Base-by-base conservation (phyloP, 2,797 vertebrate species). In the Spondyliosoma cantharus region DNA sequence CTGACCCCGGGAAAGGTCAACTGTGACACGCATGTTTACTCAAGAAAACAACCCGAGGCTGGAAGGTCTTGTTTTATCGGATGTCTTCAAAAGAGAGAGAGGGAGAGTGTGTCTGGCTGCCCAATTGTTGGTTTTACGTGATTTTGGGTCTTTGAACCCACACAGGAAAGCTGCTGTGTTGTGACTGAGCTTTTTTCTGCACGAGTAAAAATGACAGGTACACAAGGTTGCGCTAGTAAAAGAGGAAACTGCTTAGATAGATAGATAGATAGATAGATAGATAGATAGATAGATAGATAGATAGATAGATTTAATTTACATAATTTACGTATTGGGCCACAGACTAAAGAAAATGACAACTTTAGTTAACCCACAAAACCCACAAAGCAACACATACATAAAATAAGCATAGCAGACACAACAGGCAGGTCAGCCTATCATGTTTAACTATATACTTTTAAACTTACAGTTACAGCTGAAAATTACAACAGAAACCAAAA, bases 21-120 rank as follows among this genome's bases (percentile, higher is more conserved):
- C 93, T 93, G 95, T 95, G 95, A 96, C 95, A 96, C 89, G 92
- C 93, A 93, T 96, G 95, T 96, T 96, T 96, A 95, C 93, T 89
- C 91, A 89, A 90, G 92, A 94, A 95, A 95, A 96, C 94, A 95
- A 94, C 92, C 89, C 79, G 66, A 91, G 93, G 92, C 91, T 91
- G 92, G 94, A 93, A 93, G 93, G 93, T 93, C 93, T 93, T 91
- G 90, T 94, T 95, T 96, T 94, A 95, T 94, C 88, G 83, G 87
- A 89, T 88, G 84, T 93, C 93, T 94, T 94, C 90, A 93, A 93
- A 92, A 83, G 78, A 79, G 85, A 89, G 86, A 71, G 80, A 74
- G 80, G 68, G 74, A 61, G 57, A 52, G 32, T 19, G 32, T 24
- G 49, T 73, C 80, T 76, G 88, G 74, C 80, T 66, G 83, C 84